Evolutionary conservation across 1,140 invertebrate genomes (phyloP).

Genomic region (Drosophila subobscura): DNA sequence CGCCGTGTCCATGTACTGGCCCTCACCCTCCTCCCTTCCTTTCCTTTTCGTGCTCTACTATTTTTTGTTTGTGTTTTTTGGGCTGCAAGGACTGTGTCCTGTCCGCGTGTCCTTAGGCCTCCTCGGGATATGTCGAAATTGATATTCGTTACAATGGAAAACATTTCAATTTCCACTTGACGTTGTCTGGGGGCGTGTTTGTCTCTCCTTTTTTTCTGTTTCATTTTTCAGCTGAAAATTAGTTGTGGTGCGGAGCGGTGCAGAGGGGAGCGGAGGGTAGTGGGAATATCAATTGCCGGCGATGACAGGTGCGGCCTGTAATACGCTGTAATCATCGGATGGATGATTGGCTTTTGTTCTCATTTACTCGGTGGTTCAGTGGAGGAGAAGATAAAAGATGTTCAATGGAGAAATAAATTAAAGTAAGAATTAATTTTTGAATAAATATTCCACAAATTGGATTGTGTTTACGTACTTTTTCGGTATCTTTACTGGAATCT

Average conservation of each 20-base stretch:
- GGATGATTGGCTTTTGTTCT: constrained; percentile 19
- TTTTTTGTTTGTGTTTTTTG: constrained; percentile 22
- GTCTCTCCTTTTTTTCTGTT: constrained; percentile 7
- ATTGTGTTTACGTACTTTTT: too few species aligned
- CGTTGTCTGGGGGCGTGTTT: constrained; percentile 59
- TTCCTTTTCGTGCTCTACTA: constrained; percentile 40
- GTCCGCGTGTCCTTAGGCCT: constrained; percentile 18
- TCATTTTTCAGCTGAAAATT: constrained; percentile 45
- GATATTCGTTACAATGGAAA: constrained; percentile 73
- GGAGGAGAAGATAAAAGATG: neutral
- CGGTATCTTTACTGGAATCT: too few species aligned
- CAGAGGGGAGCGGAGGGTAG: constrained; percentile 17
- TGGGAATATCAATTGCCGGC: constrained; percentile 16
- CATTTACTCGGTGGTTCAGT: constrained; percentile 3
- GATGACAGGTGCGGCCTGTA: constrained; percentile 66
- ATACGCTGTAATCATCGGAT: constrained; percentile 32
- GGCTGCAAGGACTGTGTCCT: constrained; percentile 5
- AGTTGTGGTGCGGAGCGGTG: neutral
- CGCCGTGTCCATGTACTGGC: constrained; percentile 31
- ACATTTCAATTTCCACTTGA: constrained; percentile 79
- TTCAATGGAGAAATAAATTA: too few species aligned
- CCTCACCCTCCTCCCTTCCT: constrained; percentile 8
- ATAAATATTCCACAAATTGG: too few species aligned
- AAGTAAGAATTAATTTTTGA: too few species aligned
- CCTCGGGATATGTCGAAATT: constrained; percentile 72